Evolutionary conservation across 2,888 invertebrate species (phyloP).

Genomic region (Capitulum mitella): DNA sequence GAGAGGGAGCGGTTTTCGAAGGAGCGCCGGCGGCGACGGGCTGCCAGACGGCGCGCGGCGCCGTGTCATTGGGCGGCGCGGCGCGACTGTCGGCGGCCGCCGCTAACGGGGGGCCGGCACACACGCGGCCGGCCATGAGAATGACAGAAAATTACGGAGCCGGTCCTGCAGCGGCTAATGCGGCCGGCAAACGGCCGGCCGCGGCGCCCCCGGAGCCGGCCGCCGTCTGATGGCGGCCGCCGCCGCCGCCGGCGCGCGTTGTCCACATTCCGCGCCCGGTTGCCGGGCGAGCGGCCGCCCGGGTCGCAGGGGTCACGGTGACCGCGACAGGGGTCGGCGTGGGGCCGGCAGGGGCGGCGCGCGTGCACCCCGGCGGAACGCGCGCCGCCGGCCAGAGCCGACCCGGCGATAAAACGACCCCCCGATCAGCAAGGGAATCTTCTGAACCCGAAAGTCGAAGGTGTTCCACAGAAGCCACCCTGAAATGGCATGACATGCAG

Average conservation of each 20-base stretch:
- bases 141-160: background rate
- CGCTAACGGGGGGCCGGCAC: background rate
- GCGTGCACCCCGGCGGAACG: background rate
- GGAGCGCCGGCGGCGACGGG: background rate
- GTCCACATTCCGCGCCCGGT: background rate
- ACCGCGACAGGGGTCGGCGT: too few relatives aligned
- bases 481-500: too few relatives aligned
- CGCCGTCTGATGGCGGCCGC: background rate
- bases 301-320: background rate
- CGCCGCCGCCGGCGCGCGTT: background rate
- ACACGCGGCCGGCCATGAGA: constrained; percentile 17
- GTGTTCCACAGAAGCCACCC: too few relatives aligned
- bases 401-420: too few relatives aligned
- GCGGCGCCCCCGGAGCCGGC: background rate
- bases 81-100: background rate
- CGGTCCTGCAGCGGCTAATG: background rate
- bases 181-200: background rate
- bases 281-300: background rate
- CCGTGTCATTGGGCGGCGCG: background rate
- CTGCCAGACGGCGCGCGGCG: background rate
- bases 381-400: background rate
- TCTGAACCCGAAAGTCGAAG: too few relatives aligned
- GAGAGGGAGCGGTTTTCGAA: background rate
- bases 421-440: too few relatives aligned
- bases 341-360: too few relatives aligned